Percentiles rank a stretch among this genome's conserved stretches.
phyloP scores from a whole-genome alignment of 2,888 invertebrate species.

The Lasioglossum malachurum region DNA sequence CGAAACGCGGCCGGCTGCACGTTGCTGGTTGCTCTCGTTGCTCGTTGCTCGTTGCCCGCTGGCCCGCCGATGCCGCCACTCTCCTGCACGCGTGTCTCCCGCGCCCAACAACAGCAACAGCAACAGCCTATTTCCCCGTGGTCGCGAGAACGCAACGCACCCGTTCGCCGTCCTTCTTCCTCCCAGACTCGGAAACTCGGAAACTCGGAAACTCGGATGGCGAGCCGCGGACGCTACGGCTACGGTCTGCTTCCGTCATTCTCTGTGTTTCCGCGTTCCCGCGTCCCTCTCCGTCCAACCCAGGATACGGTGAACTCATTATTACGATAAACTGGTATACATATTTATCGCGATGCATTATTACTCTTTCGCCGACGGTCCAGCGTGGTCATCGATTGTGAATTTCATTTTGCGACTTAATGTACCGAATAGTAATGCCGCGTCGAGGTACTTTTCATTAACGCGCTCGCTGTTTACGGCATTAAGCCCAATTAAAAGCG shows the following conservation, averaged over 20 bases:
- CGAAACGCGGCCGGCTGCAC: slow-evolving; percentile 24
- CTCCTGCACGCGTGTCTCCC: slow-evolving; percentile 12
- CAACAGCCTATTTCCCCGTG: slow-evolving; percentile 9
- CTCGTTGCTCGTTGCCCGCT: slow-evolving; percentile 21
- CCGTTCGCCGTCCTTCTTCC: slow-evolving; percentile 19
- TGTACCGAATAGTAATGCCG: slow-evolving; percentile 83
- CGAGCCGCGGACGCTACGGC: slow-evolving; percentile 35
- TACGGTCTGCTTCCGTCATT: slow-evolving; percentile 37
- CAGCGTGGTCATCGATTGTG: slow-evolving; percentile 79
- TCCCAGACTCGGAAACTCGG: background rate
- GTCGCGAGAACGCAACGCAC: background rate
- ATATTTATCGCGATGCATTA: slow-evolving; percentile 79
- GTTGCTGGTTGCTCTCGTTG: background rate
- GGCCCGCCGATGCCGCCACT: slow-evolving; percentile 17
- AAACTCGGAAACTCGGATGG: background rate
- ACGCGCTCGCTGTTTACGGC: slow-evolving; percentile 76
- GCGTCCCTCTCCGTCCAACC: slow-evolving; percentile 41
- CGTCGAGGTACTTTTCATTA: slow-evolving; percentile 82
- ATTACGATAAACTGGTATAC: slow-evolving; percentile 80
- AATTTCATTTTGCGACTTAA: slow-evolving; percentile 83
- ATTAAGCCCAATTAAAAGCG: slow-evolving; percentile 82
- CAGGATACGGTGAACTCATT: slow-evolving; percentile 81
- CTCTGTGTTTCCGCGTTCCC: slow-evolving; percentile 28
- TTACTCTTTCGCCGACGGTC: slow-evolving; percentile 78
- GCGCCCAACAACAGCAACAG: slow-evolving; percentile 20